These are phyloP conservation scores for Micrasema minimum DNA, from an alignment of 1,140 invertebrate genomes.

Conservation along the genomic window DNA sequence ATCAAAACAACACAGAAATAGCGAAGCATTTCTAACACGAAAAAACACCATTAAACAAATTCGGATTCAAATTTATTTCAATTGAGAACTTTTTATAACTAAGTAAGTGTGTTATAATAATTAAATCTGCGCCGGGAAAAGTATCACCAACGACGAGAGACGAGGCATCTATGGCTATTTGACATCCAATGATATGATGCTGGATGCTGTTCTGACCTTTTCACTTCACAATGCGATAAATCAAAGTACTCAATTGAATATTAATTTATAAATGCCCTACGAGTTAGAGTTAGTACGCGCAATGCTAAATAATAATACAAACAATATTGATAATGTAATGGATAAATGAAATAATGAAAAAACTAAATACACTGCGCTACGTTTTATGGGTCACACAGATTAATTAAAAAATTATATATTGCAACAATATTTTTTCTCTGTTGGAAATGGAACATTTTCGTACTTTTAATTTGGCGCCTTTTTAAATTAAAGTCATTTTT, in stretches of 20 bases:
- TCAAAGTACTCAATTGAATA: too few relatives aligned
- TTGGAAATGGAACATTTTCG: background rate
- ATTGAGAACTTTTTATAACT: too few relatives aligned
- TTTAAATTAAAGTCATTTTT: constrained; percentile 9
- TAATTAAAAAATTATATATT: background rate
- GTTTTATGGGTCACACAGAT: too few relatives aligned
- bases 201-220: constrained; percentile 18
- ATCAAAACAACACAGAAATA: too few relatives aligned
- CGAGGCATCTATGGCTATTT: constrained; percentile 4
- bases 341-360: too few relatives aligned
- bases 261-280: background rate
- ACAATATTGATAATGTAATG: too few relatives aligned
- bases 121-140: too few relatives aligned
- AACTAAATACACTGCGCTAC: too few relatives aligned
- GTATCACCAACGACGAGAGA: background rate
- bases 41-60: too few relatives aligned
- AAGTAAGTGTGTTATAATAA: too few relatives aligned
- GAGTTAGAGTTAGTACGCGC: background rate
- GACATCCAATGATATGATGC: constrained; percentile 3
- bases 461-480: constrained; percentile 21
- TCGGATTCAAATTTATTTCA: too few relatives aligned
- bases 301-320: background rate
- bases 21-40: too few relatives aligned
- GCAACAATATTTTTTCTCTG: background rate
- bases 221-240: constrained; percentile 10